Evolutionary conservation across 2,797 vertebrate species (phyloP).

Genomic region (Cynopterus sphinx): DNA sequence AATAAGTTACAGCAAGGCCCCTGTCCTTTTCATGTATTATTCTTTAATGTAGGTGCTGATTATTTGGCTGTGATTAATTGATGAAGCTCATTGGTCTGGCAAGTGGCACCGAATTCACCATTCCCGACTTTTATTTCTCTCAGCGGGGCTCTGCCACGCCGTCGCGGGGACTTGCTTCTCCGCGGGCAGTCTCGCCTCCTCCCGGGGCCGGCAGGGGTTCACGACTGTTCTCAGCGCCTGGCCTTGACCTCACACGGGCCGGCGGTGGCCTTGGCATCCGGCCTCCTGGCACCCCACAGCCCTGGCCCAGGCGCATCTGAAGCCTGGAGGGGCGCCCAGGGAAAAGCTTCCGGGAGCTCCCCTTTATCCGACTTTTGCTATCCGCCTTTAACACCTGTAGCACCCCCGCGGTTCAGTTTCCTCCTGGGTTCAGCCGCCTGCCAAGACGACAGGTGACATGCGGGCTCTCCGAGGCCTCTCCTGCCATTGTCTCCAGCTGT

Average conservation of each 20-base stretch:
- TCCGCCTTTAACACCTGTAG: conserved; percentile 79
- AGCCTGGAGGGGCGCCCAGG: fast-evolving
- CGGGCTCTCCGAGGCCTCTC: conserved; percentile 72
- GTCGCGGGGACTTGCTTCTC: conserved; percentile 75
- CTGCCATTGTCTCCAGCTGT: conserved; percentile 77
- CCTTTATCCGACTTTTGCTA: fast-evolving
- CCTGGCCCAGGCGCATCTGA: neutral
- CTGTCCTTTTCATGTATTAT: conserved; percentile 95
- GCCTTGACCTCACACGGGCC: conserved; percentile 51
- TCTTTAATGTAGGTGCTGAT: conserved; percentile 98
- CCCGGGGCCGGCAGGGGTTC: conserved; percentile 8
- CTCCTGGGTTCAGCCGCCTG: conserved; percentile 74
- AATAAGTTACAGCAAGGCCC: conserved; percentile 92
- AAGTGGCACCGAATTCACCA: conserved; percentile 87
- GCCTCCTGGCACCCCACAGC: neutral
- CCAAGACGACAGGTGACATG: conserved; percentile 82
- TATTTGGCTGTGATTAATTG: conserved; percentile 98
- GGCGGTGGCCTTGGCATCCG: fast-evolving
- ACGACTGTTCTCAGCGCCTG: conserved; percentile 53
- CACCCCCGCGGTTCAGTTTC: conserved; percentile 76
- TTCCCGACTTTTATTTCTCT: conserved; percentile 84
- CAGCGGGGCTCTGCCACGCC: conserved; percentile 77
- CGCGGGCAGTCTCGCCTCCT: conserved; percentile 62
- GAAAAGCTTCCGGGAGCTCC: neutral
- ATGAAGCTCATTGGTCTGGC: conserved; percentile 91